phyloP scores from a whole-genome alignment of 2,888 invertebrate genomes.

The Ferrisia virgata region DNA sequence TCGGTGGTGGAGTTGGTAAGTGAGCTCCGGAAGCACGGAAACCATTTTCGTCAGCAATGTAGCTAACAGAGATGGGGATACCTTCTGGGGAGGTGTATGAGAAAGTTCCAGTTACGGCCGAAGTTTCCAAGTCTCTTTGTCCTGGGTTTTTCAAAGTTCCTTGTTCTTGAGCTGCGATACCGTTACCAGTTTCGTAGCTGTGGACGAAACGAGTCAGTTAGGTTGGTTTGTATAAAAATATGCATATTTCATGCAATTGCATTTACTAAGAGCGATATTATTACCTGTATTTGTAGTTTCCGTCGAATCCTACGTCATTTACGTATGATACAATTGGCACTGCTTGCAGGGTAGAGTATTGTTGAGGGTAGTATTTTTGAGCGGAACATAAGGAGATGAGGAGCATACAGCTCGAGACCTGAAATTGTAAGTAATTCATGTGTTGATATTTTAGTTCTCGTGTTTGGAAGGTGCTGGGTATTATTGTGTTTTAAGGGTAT shows the following conservation, averaged over 20 bases:
- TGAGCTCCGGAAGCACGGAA: slow-evolving; percentile 75
- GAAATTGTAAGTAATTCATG: background rate
- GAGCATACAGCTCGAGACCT: slow-evolving; percentile 35
- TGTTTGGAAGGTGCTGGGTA: background rate
- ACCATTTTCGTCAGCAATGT: slow-evolving; percentile 74
- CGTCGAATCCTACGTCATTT: slow-evolving; percentile 38
- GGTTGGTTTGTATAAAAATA: background rate
- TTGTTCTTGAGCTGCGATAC: slow-evolving; percentile 67
- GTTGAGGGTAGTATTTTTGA: slow-evolving; percentile 27
- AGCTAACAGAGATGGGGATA: slow-evolving; percentile 59
- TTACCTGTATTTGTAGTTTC: slow-evolving; percentile 39
- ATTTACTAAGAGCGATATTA: background rate
- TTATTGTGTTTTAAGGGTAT: no score
- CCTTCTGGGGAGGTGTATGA: slow-evolving; percentile 73
- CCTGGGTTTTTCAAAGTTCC: slow-evolving; percentile 66
- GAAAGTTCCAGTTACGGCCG: slow-evolving; percentile 55
- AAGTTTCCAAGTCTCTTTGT: slow-evolving; percentile 50
- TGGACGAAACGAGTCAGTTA: slow-evolving; percentile 47
- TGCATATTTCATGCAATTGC: no score
- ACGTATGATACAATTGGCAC: slow-evolving; percentile 25
- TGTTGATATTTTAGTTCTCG: background rate
- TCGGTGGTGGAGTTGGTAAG: slow-evolving; percentile 72
- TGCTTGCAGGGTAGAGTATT: background rate
- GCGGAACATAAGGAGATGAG: background rate
- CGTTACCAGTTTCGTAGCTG: slow-evolving; percentile 73